Percentiles rank a stretch among this genome's conserved stretches.
phyloP scores from a whole-genome alignment of 2,888 invertebrate species.

The Hoplodrina blanda region DNA sequence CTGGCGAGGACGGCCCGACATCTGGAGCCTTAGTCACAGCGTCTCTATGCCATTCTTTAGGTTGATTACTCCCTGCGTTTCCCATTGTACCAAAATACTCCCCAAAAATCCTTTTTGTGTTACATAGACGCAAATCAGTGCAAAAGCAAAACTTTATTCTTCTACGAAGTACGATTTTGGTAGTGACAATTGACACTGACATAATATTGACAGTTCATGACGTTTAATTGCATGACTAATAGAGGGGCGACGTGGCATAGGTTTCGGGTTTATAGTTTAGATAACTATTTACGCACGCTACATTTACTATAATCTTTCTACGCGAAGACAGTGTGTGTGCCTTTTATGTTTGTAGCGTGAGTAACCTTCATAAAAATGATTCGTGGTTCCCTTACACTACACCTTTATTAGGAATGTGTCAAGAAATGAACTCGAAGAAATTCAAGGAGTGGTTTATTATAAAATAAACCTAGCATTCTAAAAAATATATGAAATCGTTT shows the following conservation, averaged over 20 bases:
- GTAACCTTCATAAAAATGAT: no score
- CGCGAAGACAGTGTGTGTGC: no score
- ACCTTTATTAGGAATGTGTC: no score
- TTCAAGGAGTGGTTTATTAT: no score
- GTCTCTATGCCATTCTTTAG: constrained; percentile 94
- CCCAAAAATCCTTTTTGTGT: constrained; percentile 16
- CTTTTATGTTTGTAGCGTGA: no score
- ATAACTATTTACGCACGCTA: no score
- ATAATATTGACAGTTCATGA: constrained; percentile 21
- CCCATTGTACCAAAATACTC: constrained; percentile 88
- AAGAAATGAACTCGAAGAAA: no score
- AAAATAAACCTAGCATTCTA: no score
- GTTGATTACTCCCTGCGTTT: constrained; percentile 94
- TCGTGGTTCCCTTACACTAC: no score
- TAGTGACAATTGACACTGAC: constrained; percentile 13
- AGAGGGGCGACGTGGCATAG: neutral
- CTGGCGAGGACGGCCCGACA: constrained; percentile 84
- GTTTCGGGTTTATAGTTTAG: no score
- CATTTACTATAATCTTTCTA: no score
- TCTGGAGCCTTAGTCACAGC: constrained; percentile 84
- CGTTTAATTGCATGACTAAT: neutral
- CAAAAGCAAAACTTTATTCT: constrained; percentile 9
- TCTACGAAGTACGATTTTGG: constrained; percentile 25
- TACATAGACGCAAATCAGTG: constrained; percentile 16
- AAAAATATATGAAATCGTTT: no score